phyloP scores from a whole-genome alignment of 2,888 invertebrate genomes.

The Caenorhabditis imperialis region DNA sequence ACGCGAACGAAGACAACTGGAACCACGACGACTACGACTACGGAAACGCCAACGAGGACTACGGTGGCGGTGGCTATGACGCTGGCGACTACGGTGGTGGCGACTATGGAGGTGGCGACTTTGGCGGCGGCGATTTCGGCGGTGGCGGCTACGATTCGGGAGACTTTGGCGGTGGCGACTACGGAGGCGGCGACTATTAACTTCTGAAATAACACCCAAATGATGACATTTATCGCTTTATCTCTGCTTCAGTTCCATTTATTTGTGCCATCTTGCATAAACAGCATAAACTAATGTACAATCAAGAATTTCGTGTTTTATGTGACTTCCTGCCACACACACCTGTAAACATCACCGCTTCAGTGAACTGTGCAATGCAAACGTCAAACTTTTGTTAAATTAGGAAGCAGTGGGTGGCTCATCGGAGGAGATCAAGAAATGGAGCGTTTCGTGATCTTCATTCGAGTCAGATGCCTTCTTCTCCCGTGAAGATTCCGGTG shows the following conservation, averaged over 20 bases:
- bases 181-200: conserved; percentile 38
- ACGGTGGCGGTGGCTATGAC: conserved; percentile 52
- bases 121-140: conserved; percentile 33
- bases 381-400: not conserved
- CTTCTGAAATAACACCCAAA: not conserved
- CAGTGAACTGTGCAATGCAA: conserved; percentile 16
- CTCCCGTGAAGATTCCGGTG: too few relatives aligned
- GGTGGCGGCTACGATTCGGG: conserved; percentile 46
- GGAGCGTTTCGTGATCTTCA: too few relatives aligned
- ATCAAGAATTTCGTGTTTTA: too few relatives aligned
- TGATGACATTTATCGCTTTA: not conserved
- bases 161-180: conserved; percentile 37
- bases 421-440: too few relatives aligned
- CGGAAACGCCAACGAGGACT: conserved; percentile 51
- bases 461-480: too few relatives aligned
- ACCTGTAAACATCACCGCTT: conserved; percentile 12
- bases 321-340: too few relatives aligned
- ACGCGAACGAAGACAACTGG: conserved; percentile 32
- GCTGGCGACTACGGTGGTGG: conserved; percentile 59
- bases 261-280: conserved; percentile 21
- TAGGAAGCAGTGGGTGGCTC: not conserved
- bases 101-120: conserved; percentile 43
- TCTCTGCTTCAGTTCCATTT: conserved; percentile 1
- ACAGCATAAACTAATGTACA: too few relatives aligned
- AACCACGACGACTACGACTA: conserved; percentile 37